Percentiles rank a stretch among this genome's conserved stretches.
phyloP scores from a whole-genome alignment of 2,113 vertebrate genomes.

The Pipra filicauda region DNA sequence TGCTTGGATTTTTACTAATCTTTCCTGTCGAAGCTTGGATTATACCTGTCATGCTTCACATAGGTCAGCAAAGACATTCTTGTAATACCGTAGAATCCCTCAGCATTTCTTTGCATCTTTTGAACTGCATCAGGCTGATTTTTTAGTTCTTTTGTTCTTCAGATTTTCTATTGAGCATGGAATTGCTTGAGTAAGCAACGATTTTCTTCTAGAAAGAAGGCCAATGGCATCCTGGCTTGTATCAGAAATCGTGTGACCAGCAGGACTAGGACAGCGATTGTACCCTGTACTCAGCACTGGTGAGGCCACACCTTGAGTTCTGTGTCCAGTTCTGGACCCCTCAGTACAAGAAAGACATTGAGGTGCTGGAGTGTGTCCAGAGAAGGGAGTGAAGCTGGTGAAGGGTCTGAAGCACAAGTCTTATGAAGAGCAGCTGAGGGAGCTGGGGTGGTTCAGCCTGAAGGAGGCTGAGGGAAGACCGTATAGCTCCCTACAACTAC shows the following conservation, averaged over 20 bases:
- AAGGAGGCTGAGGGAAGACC: background rate
- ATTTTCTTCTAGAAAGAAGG: background rate
- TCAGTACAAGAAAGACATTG: background rate
- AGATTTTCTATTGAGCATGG: constrained; percentile 22
- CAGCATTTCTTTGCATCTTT: constrained; percentile 31
- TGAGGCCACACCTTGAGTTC: fast-evolving
- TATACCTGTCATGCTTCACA: constrained; percentile 28
- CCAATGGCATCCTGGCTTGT: background rate
- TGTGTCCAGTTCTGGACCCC: background rate
- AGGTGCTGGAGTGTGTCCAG: background rate
- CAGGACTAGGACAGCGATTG: background rate
- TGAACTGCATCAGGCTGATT: background rate
- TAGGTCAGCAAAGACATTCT: constrained; percentile 22
- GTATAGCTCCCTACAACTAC: background rate
- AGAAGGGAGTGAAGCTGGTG: background rate
- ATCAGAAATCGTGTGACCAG: background rate
- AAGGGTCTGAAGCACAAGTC: background rate
- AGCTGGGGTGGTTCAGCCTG: background rate
- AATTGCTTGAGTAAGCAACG: constrained; percentile 46
- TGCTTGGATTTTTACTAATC: constrained; percentile 35
- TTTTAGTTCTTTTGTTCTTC: constrained; percentile 51
- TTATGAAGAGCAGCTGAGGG: background rate
- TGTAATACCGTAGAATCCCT: constrained; percentile 1
- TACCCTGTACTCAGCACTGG: background rate
- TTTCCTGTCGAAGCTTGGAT: constrained; percentile 14